phyloP scores from a whole-genome alignment of 2,888 invertebrate genomes.

The Criorhina ranunculi region DNA sequence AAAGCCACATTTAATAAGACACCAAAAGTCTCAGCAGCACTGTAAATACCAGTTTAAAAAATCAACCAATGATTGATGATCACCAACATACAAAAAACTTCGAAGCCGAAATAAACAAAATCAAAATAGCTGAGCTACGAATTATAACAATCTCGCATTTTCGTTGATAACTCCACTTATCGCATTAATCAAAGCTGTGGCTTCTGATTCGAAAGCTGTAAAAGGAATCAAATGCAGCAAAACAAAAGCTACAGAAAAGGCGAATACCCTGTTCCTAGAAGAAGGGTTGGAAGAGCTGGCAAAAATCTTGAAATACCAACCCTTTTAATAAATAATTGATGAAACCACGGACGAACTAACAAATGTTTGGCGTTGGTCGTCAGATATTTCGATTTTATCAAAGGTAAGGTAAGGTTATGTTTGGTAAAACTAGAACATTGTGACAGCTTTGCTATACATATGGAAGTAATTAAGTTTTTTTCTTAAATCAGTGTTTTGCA shows the following conservation, averaged over 20 bases:
- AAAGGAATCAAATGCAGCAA: conserved; percentile 21
- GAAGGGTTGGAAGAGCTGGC: conserved; percentile 17
- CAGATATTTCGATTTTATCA: conserved; percentile 49
- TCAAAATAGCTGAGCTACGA: conserved; percentile 22
- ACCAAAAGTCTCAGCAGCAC: conserved; percentile 1
- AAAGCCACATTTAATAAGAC: conserved; percentile 3
- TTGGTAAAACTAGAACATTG: neutral
- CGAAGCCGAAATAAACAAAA: conserved; percentile 15
- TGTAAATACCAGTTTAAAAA: neutral
- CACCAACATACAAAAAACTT: neutral
- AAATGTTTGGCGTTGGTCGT: conserved; percentile 53
- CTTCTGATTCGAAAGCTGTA: conserved; percentile 16
- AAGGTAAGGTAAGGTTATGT: conserved; percentile 12
- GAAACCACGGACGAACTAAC: conserved; percentile 52
- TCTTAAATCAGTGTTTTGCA: conserved; percentile 70
- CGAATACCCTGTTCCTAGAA: neutral
- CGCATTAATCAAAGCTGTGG: conserved; percentile 18
- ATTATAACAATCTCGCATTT: conserved; percentile 28
- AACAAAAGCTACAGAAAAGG: neutral
- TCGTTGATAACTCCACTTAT: conserved; percentile 9
- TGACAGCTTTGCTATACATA: conserved; percentile 42
- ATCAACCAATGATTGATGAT: conserved; percentile 15
- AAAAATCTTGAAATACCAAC: conserved; percentile 16
- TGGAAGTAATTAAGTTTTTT: conserved; percentile 49
- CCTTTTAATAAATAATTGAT: conserved; percentile 50